These are phyloP conservation scores for Cephus sareptanus DNA, from an alignment of 2,888 invertebrate genomes.

Conservation along the genomic window DNA sequence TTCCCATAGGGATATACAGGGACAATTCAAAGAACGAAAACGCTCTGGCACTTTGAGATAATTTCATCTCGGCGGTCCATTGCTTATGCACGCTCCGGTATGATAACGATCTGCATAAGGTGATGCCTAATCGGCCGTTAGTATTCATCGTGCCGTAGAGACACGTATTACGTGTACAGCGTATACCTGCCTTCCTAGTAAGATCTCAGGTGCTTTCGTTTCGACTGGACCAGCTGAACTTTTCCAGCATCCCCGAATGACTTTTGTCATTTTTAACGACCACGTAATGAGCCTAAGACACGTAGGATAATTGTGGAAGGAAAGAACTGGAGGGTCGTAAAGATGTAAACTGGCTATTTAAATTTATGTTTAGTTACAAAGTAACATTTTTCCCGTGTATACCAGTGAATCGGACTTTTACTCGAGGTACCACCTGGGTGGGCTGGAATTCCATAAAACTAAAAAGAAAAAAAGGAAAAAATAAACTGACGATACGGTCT, in stretches of 20 bases:
- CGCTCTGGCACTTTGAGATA: background rate
- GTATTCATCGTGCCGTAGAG: slow-evolving; percentile 14
- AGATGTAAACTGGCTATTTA: slow-evolving; percentile 17
- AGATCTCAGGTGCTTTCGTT: background rate
- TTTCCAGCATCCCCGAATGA: slow-evolving; percentile 4
- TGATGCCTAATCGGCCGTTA: slow-evolving; percentile 24
- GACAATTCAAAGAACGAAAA: background rate
- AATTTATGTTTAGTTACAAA: background rate
- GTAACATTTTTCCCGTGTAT: background rate
- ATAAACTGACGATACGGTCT: background rate
- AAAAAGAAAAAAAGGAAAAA: no score
- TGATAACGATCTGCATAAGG: slow-evolving; percentile 18
- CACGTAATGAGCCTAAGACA: slow-evolving; percentile 30
- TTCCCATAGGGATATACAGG: background rate
- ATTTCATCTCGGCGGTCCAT: background rate
- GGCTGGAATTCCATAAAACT: background rate
- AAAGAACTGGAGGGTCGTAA: slow-evolving; percentile 27
- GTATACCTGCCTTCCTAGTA: background rate
- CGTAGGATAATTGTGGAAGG: slow-evolving; percentile 32
- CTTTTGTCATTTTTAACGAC: slow-evolving; percentile 32
- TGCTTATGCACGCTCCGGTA: background rate
- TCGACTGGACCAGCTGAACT: background rate
- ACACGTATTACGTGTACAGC: background rate
- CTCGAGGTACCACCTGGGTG: background rate
- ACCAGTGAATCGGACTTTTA: background rate